Evolutionary conservation across 2,113 vertebrate species (phyloP).

Genomic region (Leuciscus idus): DNA sequence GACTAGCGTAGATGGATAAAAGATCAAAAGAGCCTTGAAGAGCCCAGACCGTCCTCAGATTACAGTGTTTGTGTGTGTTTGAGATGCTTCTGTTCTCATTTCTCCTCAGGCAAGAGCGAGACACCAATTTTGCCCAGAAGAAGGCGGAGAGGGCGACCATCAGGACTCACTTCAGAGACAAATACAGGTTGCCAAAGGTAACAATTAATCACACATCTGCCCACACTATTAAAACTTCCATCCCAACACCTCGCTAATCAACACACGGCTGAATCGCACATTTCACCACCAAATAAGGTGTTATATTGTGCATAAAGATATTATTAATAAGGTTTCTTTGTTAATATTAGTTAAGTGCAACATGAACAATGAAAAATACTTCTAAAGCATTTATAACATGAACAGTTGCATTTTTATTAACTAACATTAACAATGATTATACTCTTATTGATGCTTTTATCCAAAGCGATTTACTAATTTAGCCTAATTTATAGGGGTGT

Average conservation of each 20-base stretch:
- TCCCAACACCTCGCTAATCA: not conserved
- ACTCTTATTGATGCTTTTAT: too few relatives aligned
- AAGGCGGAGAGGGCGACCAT: constrained; percentile 95
- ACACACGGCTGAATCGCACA: not conserved
- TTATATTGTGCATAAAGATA: not conserved
- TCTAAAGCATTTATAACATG: too few relatives aligned
- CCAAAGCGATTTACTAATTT: too few relatives aligned
- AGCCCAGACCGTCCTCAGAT: not conserved
- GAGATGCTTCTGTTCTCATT: constrained; percentile 28
- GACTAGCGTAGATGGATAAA: constrained; percentile 7
- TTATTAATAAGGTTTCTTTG: too few relatives aligned
- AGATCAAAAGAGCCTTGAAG: not conserved
- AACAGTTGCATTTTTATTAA: too few relatives aligned
- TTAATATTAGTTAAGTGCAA: too few relatives aligned
- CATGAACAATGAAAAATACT: too few relatives aligned
- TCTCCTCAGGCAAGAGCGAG: constrained; percentile 87
- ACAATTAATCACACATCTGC: not conserved
- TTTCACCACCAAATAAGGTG: not conserved
- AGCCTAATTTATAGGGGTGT: too few relatives aligned
- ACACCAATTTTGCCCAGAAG: constrained; percentile 89
- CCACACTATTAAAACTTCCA: not conserved
- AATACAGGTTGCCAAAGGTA: constrained; percentile 97
- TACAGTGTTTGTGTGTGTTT: not conserved
- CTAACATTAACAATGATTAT: too few relatives aligned
- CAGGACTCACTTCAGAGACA: constrained; percentile 92